Evolutionary conservation across 2,888 invertebrate genomes (phyloP).

Genomic region (Iphiclides podalirius): DNA sequence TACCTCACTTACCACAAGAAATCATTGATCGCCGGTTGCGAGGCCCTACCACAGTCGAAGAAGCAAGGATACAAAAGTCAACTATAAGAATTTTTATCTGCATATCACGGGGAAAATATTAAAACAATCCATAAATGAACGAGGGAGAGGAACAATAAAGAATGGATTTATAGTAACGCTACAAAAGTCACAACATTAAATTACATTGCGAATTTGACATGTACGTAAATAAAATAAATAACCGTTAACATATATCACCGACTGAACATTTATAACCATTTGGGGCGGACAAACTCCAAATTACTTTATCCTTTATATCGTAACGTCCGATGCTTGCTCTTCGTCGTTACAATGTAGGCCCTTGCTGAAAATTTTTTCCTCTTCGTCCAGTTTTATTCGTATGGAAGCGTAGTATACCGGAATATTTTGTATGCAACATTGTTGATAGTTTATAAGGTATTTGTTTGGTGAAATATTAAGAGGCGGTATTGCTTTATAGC

Average conservation of each 20-base stretch:
- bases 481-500: too few relatives aligned
- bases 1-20: too few relatives aligned
- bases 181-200: slow-evolving; percentile 4
- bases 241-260: slow-evolving; percentile 14
- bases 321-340: slow-evolving; percentile 1
- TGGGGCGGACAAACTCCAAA: slow-evolving; percentile 14
- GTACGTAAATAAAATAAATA: slow-evolving; percentile 12
- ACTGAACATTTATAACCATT: slow-evolving; percentile 21
- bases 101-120: too few relatives aligned
- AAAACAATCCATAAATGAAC: too few relatives aligned
- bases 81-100: too few relatives aligned
- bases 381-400: background rate
- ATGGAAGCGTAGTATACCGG: too few relatives aligned
- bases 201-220: slow-evolving; percentile 11
- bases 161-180: slow-evolving; percentile 2
- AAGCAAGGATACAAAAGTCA: too few relatives aligned
- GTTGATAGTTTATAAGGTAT: too few relatives aligned
- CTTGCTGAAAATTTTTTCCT: slow-evolving; percentile 14
- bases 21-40: too few relatives aligned
- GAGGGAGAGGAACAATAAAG: background rate
- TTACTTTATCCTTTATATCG: slow-evolving; percentile 12
- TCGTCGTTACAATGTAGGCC: slow-evolving; percentile 1
- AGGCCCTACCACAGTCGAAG: too few relatives aligned
- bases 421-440: too few relatives aligned
- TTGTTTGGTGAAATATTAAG: too few relatives aligned